phyloP scores from a whole-genome alignment of 2,888 invertebrate species.

The Caradrina kadenii region DNA sequence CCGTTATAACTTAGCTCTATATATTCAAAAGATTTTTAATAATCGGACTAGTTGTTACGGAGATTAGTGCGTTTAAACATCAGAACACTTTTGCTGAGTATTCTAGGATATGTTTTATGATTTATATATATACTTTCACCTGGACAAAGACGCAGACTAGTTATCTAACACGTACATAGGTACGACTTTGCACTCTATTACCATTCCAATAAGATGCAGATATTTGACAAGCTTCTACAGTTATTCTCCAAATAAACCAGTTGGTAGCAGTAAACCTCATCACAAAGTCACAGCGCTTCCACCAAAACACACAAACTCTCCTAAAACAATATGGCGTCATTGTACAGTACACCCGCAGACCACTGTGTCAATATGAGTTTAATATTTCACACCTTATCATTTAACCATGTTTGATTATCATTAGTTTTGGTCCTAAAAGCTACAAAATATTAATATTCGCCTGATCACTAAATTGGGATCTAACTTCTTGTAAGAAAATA shows the following conservation, averaged over 20 bases:
- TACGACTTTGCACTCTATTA: not conserved
- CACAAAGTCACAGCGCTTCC: conserved; percentile 25
- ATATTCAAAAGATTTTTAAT: too few species aligned
- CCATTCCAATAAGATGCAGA: not conserved
- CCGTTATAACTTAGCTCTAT: too few species aligned
- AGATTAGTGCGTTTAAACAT: too few species aligned
- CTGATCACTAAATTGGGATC: not conserved
- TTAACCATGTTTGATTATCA: conserved; percentile 13
- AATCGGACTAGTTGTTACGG: too few species aligned
- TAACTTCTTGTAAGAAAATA: too few species aligned
- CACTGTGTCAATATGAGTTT: conserved; percentile 36
- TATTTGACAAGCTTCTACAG: not conserved
- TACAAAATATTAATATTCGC: too few species aligned
- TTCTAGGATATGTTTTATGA: too few species aligned
- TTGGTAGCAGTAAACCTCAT: conserved; percentile 13
- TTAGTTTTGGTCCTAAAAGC: not conserved
- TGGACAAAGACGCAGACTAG: too few species aligned
- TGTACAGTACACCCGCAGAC: conserved; percentile 20
- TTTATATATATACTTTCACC: too few species aligned
- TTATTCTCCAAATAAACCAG: too few species aligned
- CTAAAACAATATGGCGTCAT: conserved; percentile 50
- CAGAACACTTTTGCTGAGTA: too few species aligned
- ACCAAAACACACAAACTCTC: conserved; percentile 46
- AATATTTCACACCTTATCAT: conserved; percentile 16
- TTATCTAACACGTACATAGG: not conserved